These are phyloP conservation scores for Patella pellucida DNA, from an alignment of 2,888 invertebrate species.

Conservation along the genomic window DNA sequence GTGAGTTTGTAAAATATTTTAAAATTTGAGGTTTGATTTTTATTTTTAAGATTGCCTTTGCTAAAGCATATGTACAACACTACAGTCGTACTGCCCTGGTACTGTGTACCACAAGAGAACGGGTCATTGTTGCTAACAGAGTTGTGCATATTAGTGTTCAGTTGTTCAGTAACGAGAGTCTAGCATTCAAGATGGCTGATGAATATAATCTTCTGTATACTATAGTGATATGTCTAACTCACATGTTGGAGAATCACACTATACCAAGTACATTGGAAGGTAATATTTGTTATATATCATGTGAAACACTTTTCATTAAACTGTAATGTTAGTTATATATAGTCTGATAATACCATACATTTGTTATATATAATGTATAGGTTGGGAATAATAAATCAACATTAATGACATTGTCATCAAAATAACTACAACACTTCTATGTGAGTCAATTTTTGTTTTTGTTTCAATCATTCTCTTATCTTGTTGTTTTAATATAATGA, in stretches of 20 bases:
- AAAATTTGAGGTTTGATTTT: constrained; percentile 8
- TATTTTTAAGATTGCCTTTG: constrained; percentile 82
- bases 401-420: no score
- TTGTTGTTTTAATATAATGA: no score
- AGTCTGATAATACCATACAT: no score
- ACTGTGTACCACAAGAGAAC: constrained; percentile 72
- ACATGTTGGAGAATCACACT: constrained; percentile 93
- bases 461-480: no score
- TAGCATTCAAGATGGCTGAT: constrained; percentile 91
- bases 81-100: constrained; percentile 95
- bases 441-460: no score
- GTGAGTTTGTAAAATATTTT: no score
- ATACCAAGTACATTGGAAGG: constrained; percentile 89
- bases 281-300: constrained; percentile 62
- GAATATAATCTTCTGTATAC: constrained; percentile 91
- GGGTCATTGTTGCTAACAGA: constrained; percentile 84
- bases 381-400: no score
- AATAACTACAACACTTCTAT: no score
- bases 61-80: constrained; percentile 94
- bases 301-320: no score
- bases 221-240: constrained; percentile 89
- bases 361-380: no score
- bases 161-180: constrained; percentile 92
- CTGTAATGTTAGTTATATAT: no score
- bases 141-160: constrained; percentile 98